phyloP scores from a whole-genome alignment of 2,888 invertebrate genomes.

The Leistus spinibarbis region DNA sequence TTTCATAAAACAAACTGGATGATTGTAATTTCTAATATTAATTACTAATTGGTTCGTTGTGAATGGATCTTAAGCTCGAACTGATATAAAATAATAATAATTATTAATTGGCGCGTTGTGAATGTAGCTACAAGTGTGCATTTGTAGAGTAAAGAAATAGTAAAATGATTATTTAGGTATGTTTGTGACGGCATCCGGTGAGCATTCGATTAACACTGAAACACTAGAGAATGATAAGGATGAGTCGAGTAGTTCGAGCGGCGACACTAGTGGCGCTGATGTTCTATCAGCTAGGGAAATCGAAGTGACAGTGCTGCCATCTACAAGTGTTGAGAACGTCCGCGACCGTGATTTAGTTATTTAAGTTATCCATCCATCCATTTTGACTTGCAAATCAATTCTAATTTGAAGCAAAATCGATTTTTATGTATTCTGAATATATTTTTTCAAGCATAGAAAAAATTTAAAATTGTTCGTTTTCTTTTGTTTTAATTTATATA shows the following conservation, averaged over 20 bases:
- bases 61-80: no score
- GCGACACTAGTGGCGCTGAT: neutral
- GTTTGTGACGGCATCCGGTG: conserved; percentile 47
- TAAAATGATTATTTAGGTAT: no score
- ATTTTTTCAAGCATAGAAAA: neutral
- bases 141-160: no score
- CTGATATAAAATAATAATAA: no score
- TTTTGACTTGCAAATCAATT: conserved; percentile 17
- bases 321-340: conserved; percentile 9
- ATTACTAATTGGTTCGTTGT: no score
- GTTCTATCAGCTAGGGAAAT: neutral
- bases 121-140: no score
- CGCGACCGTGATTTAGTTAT: conserved; percentile 36
- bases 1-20: no score
- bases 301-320: conserved; percentile 19
- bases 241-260: neutral
- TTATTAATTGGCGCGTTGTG: no score
- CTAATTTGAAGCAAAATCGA: neutral
- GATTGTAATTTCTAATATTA: no score
- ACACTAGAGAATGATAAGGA: conserved; percentile 3
- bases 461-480: neutral
- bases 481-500: neutral
- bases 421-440: neutral
- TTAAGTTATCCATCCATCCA: conserved; percentile 16
- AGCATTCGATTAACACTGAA: conserved; percentile 59